These are phyloP conservation scores for Chiridota heheva DNA, from an alignment of 35 echinoderm and acorn worm species.

Conservation along the genomic window DNA sequence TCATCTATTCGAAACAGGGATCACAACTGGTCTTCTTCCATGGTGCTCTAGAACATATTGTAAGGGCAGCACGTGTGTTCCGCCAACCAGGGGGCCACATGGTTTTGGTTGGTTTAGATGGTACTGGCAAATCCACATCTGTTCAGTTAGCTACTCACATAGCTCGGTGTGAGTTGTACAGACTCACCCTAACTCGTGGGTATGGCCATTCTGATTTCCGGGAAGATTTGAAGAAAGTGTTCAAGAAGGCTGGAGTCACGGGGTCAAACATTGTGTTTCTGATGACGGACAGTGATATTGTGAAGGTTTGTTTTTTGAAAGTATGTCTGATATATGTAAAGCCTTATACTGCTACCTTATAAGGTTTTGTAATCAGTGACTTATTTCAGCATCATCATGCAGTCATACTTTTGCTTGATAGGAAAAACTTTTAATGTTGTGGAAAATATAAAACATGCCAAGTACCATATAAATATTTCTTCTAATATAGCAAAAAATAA, in stretches of 20 bases:
- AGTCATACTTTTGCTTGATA: too few species aligned
- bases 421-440: too few species aligned
- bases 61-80: conserved; percentile 87
- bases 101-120: conserved; percentile 88
- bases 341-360: too few species aligned
- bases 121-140: conserved; percentile 87
- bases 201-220: conserved; percentile 85
- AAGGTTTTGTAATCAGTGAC: too few species aligned
- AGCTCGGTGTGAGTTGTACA: conserved; percentile 85
- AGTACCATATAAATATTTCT: too few species aligned
- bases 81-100: conserved; percentile 97
- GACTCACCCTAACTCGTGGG: conserved; percentile 81
- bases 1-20: neutral
- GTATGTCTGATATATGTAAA: neutral
- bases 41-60: conserved; percentile 86
- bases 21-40: conserved; percentile 91
- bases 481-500: too few species aligned
- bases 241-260: conserved; percentile 73
- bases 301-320: too few species aligned
- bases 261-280: conserved; percentile 84
- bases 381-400: too few species aligned
- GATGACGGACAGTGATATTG: conserved; percentile 94
- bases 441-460: too few species aligned
- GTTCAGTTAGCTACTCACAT: conserved; percentile 90
- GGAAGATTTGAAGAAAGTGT: conserved; percentile 91